Base-by-base conservation (phyloP, 2,113 vertebrate genomes). In the Zonotrichia leucophrys region DNA sequence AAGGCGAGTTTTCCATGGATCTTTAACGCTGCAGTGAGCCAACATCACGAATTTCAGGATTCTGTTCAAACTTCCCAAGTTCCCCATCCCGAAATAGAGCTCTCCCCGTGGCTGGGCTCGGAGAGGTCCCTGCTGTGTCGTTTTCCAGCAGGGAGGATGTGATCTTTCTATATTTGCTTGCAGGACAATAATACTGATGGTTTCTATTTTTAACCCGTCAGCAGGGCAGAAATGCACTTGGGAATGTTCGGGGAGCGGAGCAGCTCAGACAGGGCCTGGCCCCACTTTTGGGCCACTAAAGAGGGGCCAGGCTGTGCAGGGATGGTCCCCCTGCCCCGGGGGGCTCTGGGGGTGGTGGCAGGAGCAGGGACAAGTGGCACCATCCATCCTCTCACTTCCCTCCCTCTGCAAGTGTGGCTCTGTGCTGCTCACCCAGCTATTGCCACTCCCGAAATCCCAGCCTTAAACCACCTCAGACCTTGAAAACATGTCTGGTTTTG, bases 121-220 rank as follows among this genome's bases (percentile, higher is more conserved):
- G 1, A 13, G 18, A 18, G 25, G 52, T 14, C 77, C 53, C 59
- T 25, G 41, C 15, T 15, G 78, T 1, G 5, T 1, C 4, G 75
- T 19, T 70, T 35, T 80, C 2, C 59, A 52, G 84, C 68, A 3
- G 83, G 1, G 59, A 66, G 89, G 91, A 60, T 63, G 83, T 64
- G 25, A 81, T 50, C n/a, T 19, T 92, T 78, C 94, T 89, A 15
- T 92, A 58, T 90, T 92, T 88, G 83, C 89, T 78, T 4, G 75
- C 66, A 68, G 92, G 93, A 90, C 78, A 52, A 64, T 72, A 35
- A 88, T 11, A 10, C 69, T 15, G 77, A 12, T 44, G 85, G 52
- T 87, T 94, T 62, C 94, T 94, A 82, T 90, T 96, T 95, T 87
- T 79, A 85, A 63, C 77, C 7, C 27, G 1, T 18, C 89, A 35